Evolutionary conservation across 2,888 invertebrate genomes (phyloP).

Genomic region (Scelioninae gen. 1): DNA sequence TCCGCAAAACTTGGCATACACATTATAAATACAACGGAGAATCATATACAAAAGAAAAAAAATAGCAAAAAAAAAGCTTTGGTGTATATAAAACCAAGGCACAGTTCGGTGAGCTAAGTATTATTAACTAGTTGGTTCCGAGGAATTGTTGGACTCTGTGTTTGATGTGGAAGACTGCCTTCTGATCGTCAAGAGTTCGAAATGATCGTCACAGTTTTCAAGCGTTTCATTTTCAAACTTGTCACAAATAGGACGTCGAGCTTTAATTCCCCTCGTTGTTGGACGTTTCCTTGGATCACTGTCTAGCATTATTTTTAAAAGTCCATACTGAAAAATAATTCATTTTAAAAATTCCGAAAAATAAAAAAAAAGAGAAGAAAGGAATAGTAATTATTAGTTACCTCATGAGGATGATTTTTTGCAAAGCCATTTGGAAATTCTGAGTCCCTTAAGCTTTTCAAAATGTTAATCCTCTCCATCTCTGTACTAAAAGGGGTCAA

Average conservation of each 20-base stretch:
- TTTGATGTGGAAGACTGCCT: conserved; percentile 79
- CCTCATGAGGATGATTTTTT: conserved; percentile 89
- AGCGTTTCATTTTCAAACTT: conserved; percentile 75
- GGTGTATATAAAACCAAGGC: too few relatives aligned
- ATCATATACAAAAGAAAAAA: too few relatives aligned
- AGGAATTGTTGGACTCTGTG: conserved; percentile 70
- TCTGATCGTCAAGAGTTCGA: conserved; percentile 84
- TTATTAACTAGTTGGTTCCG: conserved; percentile 70
- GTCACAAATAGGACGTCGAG: conserved; percentile 86
- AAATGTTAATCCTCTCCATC: conserved; percentile 92
- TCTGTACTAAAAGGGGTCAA: conserved; percentile 95
- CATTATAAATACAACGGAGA: too few relatives aligned
- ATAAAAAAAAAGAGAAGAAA: too few relatives aligned
- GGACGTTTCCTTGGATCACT: conserved; percentile 90
- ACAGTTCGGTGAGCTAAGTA: not conserved
- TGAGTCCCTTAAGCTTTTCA: conserved; percentile 88
- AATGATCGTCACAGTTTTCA: conserved; percentile 81
- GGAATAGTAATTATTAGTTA: too few relatives aligned
- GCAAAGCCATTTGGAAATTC: conserved; percentile 89
- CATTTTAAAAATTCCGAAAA: too few relatives aligned
- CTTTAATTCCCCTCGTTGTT: conserved; percentile 89
- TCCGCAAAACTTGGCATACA: too few relatives aligned
- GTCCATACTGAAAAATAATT: conserved; percentile 67
- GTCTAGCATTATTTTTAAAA: conserved; percentile 92
- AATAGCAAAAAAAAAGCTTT: too few relatives aligned